Percentiles rank a stretch among this genome's conserved stretches.
Conservation (phyloP, 2,888 invertebrate genomes). For the Polia nebulosa region DNA sequence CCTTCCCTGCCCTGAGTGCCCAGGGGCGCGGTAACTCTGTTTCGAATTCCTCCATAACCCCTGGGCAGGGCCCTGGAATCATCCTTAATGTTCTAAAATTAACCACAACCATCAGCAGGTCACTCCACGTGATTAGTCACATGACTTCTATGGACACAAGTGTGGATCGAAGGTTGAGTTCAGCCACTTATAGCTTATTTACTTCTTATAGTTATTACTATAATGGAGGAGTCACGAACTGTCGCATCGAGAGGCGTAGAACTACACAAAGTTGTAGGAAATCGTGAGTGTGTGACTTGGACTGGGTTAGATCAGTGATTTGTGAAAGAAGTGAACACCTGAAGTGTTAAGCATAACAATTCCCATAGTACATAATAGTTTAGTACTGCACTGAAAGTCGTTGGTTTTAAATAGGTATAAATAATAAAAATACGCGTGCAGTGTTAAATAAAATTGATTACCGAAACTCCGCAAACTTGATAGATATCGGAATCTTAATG, state of each 20-base stretch:
- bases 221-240: constrained; percentile 40
- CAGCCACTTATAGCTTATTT: constrained; percentile 19
- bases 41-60: no score
- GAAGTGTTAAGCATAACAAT: background rate
- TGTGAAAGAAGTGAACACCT: background rate
- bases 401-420: no score
- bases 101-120: background rate
- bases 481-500: no score
- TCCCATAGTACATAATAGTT: no score
- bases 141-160: constrained; percentile 35
- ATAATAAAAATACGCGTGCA: no score
- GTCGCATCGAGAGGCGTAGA: background rate
- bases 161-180: constrained; percentile 36
- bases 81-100: no score
- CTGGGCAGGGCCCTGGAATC: no score
- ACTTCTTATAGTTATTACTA: background rate
- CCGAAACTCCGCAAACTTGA: no score
- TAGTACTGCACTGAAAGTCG: no score
- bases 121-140: constrained; percentile 27
- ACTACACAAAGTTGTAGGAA: background rate
- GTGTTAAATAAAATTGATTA: no score
- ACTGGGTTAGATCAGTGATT: background rate
- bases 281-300: background rate
- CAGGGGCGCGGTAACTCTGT: no score
- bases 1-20: no score